These are phyloP conservation scores for Archips crataeganus DNA, from an alignment of 2,888 invertebrate species.

Conservation along the genomic window DNA sequence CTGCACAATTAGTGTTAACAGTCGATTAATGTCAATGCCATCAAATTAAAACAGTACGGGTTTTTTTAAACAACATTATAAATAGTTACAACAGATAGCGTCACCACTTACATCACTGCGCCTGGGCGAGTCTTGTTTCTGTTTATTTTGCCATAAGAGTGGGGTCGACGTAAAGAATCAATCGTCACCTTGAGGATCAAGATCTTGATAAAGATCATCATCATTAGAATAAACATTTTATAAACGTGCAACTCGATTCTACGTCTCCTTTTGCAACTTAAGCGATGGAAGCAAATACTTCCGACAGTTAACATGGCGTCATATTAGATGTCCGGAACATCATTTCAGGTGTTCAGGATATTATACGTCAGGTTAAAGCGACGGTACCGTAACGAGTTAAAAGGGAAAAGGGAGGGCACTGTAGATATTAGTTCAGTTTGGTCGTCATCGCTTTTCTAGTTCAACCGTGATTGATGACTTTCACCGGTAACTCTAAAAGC, in stretches of 20 bases:
- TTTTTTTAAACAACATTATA: constrained; percentile 60
- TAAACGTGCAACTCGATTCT: constrained; percentile 2
- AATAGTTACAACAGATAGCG: constrained; percentile 66
- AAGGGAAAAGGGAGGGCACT: constrained; percentile 52
- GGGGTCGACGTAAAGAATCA: constrained; percentile 53
- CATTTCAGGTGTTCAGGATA: constrained; percentile 42
- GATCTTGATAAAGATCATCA: constrained; percentile 28
- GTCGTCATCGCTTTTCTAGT: constrained; percentile 58
- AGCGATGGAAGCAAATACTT: constrained; percentile 11
- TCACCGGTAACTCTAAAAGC: constrained; percentile 68
- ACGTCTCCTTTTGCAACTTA: not conserved
- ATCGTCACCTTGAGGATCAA: constrained; percentile 46
- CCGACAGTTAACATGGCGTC: not conserved
- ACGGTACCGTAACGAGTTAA: constrained; percentile 50
- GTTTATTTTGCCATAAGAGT: constrained; percentile 60
- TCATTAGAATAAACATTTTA: constrained; percentile 4
- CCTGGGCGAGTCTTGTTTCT: constrained; percentile 66
- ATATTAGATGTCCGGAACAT: not conserved
- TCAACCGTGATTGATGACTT: constrained; percentile 72
- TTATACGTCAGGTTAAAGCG: constrained; percentile 44
- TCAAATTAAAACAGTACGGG: constrained; percentile 55
- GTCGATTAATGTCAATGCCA: constrained; percentile 57
- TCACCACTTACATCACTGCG: constrained; percentile 72
- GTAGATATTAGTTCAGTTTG: constrained; percentile 54
- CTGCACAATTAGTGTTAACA: constrained; percentile 39